Conservation (phyloP, 2,113 vertebrate species). For the Phycodurus eques region DNA sequence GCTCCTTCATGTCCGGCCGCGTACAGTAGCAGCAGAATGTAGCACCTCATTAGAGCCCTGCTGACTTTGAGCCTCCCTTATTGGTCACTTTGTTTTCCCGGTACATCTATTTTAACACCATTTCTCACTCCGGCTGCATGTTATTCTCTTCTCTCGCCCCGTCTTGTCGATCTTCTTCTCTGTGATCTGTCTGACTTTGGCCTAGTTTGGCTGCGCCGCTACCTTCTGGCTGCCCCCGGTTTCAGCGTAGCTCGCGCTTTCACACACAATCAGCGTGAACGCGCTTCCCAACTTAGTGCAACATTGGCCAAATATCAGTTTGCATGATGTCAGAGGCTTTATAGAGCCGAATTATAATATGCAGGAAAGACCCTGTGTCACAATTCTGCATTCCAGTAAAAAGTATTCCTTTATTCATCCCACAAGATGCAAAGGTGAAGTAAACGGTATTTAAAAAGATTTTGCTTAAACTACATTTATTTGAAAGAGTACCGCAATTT, state of each 20-base stretch:
- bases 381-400: no score
- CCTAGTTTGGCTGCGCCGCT: constrained; percentile 1
- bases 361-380: no score
- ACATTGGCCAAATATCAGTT: no score
- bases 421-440: no score
- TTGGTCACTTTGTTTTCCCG: constrained; percentile 35
- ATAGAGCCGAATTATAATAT: no score
- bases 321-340: no score
- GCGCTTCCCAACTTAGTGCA: no score
- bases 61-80: constrained; percentile 39
- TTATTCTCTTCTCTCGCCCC: constrained; percentile 26
- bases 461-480: no score
- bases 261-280: neutral
- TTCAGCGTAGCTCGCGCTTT: constrained; percentile 6
- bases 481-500: no score
- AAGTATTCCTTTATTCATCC: no score
- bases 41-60: constrained; percentile 27
- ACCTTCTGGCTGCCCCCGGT: neutral
- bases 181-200: constrained; percentile 49
- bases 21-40: neutral
- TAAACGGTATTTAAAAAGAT: no score
- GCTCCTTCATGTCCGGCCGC: constrained; percentile 13
- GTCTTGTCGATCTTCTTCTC: constrained; percentile 27
- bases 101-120: constrained; percentile 27
- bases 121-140: constrained; percentile 45